These are phyloP conservation scores for Amblyopsis hoosieri DNA, from an alignment of 2,797 vertebrate species.

Conservation along the genomic window DNA sequence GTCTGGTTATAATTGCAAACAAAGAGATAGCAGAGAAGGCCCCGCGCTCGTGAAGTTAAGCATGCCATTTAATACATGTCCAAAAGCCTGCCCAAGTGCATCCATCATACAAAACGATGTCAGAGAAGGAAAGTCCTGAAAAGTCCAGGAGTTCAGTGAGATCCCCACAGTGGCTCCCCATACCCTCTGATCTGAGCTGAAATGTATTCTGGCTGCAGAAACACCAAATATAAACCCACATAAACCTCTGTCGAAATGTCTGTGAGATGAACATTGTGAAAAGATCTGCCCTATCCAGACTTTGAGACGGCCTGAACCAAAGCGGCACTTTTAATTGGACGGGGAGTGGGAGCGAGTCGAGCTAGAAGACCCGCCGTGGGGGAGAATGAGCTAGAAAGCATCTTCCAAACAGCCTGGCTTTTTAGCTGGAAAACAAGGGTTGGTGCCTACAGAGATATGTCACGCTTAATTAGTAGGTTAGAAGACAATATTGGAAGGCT, in stretches of 20 bases:
- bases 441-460: conserved; percentile 44
- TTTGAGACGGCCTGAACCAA: conserved; percentile 38
- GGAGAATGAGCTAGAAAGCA: conserved; percentile 60
- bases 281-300: conserved; percentile 57
- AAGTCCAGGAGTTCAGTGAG: conserved; percentile 15
- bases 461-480: conserved; percentile 51
- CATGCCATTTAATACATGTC: conserved; percentile 13
- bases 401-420: conserved; percentile 55
- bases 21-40: conserved; percentile 29
- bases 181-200: conserved; percentile 22
- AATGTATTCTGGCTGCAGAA: conserved; percentile 51
- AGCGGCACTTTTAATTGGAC: conserved; percentile 62
- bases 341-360: conserved; percentile 47
- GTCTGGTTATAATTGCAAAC: conserved; percentile 29
- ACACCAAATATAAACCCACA: conserved; percentile 29
- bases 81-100: conserved; percentile 16
- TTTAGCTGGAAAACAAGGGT: conserved; percentile 55
- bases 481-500: conserved; percentile 42
- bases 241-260: conserved; percentile 55
- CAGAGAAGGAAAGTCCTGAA: conserved; percentile 19
- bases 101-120: conserved; percentile 14
- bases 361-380: conserved; percentile 49
- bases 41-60: conserved; percentile 28
- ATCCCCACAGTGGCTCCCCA: background rate
- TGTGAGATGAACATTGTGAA: conserved; percentile 39